These are phyloP conservation scores for Nephrotoma flavescens DNA, from an alignment of 2,888 invertebrate species.

Conservation along the genomic window DNA sequence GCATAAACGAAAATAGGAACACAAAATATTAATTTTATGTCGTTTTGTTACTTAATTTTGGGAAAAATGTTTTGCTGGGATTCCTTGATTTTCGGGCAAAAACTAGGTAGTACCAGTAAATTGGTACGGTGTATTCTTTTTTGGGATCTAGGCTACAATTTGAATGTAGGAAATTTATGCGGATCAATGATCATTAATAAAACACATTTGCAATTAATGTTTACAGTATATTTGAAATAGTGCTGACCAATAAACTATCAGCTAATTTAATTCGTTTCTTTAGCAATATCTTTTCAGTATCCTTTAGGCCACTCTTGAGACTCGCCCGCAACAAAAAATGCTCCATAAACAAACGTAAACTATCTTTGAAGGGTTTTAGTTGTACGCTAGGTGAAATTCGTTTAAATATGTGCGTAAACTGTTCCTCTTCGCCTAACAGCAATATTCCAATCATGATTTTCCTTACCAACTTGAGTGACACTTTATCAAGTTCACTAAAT, in stretches of 20 bases:
- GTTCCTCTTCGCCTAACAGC: slow-evolving; percentile 40
- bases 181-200: too few species aligned
- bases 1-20: too few species aligned
- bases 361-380: slow-evolving; percentile 66
- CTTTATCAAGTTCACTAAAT: slow-evolving; percentile 71
- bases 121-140: too few species aligned
- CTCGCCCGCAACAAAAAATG: slow-evolving; percentile 65
- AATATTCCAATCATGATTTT: slow-evolving; percentile 62
- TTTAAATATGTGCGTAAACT: slow-evolving; percentile 44
- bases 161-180: too few species aligned
- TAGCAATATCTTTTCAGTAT: slow-evolving; percentile 35
- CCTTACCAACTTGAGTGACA: slow-evolving; percentile 62
- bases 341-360: slow-evolving; percentile 68
- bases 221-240: not conserved
- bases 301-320: slow-evolving; percentile 30
- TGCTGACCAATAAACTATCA: slow-evolving; percentile 35
- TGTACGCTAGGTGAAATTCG: slow-evolving; percentile 58
- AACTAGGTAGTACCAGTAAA: too few species aligned
- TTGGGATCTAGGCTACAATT: too few species aligned
- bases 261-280: slow-evolving; percentile 44
- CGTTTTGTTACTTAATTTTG: too few species aligned
- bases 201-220: too few species aligned
- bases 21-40: too few species aligned
- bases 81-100: too few species aligned
- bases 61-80: too few species aligned